These are phyloP conservation scores for Drosophila infuscata DNA, from an alignment of 2,888 invertebrate species.

Conservation along the genomic window DNA sequence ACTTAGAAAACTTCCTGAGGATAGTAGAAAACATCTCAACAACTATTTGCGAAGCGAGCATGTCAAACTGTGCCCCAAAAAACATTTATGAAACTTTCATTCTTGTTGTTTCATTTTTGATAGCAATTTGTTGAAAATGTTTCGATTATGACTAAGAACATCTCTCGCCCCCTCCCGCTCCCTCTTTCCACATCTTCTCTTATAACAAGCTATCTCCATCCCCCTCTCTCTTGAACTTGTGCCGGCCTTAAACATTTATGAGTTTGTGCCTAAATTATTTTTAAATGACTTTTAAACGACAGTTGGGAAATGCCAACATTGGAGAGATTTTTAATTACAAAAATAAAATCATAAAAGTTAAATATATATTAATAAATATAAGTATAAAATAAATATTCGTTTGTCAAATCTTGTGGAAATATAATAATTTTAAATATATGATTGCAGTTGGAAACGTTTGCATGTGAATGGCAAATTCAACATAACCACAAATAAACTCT, in stretches of 20 bases:
- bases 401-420: not conserved
- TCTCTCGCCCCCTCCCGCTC: too few species aligned
- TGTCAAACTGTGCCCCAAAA: constrained; percentile 43
- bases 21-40: constrained; percentile 20
- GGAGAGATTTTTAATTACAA: not conserved
- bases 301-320: not conserved
- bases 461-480: not conserved
- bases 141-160: constrained; percentile 13
- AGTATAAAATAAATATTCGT: not conserved
- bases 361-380: not conserved
- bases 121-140: constrained; percentile 31
- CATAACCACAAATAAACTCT: not conserved
- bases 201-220: too few species aligned
- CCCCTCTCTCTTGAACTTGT: not conserved
- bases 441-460: not conserved
- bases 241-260: not conserved
- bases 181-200: too few species aligned
- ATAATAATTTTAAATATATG: not conserved
- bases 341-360: not conserved
- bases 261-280: not conserved
- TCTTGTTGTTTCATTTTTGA: constrained; percentile 34
- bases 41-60: constrained; percentile 22
- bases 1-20: constrained; percentile 58
- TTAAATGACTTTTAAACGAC: constrained; percentile 2
- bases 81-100: constrained; percentile 52